Evolutionary conservation across 1,140 invertebrate genomes (phyloP), one percentile per base, ranked within the genome.

Genomic region (Muscidifurax raptorellus): DNA sequence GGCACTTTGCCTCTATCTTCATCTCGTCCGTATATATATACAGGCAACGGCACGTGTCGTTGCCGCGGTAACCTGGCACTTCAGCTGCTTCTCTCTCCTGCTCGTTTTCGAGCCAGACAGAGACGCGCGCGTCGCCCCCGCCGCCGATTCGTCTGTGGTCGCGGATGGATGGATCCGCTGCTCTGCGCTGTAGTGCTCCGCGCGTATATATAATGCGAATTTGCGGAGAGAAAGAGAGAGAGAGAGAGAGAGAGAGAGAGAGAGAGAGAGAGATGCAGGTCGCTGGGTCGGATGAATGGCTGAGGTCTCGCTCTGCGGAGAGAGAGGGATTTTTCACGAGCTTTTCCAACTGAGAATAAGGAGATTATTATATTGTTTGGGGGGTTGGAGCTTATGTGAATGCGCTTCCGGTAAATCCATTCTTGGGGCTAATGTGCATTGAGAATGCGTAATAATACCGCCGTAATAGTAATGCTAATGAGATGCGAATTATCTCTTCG

Each of bases 41-140:
- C n/a, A 59, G 52, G 22, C 18, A 59, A 27, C 40, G 77, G 64
- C 44, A 44, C 87, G 88, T 88, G 86, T 87, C 86, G 88, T 89
- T 89, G 84, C 87, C 88, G 72, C 77, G 87, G 88, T 82, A 89
- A 89, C 88, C 79, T 78, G 40, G 76, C 71, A 44, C 52, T 59
- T 59, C 22, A 59, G 52, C 47, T 52, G 13, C 18, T 22, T 18
- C 47, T 52, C 47, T 52, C 47, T 59, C 22, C 7, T 22, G 52
- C 52, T 59, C 52, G 52, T 59, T 59, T 59, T 59, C 52, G 52
- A 59, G 52, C 52, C 52, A 59, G 52, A 59, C 52, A 59, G 52
- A 59, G 52, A 59, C 18, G 52, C 36, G 36, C 18, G 52, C 36
- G 36, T 40, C 36, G 32, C 5, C 32, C 2, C 32, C 47, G 12